These are phyloP conservation scores for Cryptoprocta ferox DNA, from an alignment of 2,797 vertebrate genomes.

Conservation along the genomic window DNA sequence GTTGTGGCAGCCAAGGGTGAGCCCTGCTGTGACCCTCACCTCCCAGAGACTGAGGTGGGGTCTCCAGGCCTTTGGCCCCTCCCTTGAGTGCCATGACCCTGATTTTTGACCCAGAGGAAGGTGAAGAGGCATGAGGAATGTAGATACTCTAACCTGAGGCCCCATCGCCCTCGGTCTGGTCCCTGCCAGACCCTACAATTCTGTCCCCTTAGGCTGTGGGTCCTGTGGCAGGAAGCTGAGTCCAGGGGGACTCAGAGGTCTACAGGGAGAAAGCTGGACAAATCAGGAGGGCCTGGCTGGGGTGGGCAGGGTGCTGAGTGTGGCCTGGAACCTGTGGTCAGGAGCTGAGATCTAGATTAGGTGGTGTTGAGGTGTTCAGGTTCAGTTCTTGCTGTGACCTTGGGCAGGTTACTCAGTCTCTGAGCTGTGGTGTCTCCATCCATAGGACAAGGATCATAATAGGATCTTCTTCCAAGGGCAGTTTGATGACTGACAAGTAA, in stretches of 20 bases:
- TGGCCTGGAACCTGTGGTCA: neutral
- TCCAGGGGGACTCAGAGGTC: neutral
- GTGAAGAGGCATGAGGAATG: neutral
- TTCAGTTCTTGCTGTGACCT: neutral
- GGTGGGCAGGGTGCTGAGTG: neutral
- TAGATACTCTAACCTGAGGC: accelerated
- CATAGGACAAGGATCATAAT: too few species aligned
- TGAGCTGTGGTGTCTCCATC: neutral
- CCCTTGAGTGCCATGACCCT: neutral
- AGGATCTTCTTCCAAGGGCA: neutral
- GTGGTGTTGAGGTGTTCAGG: neutral
- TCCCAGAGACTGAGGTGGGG: neutral
- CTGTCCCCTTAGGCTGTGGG: neutral
- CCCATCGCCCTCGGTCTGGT: neutral
- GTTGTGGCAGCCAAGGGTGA: neutral
- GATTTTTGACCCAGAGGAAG: neutral
- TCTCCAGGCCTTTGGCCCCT: neutral
- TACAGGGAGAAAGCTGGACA: neutral
- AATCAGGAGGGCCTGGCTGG: neutral
- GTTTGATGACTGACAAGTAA: neutral
- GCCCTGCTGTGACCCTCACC: too few species aligned
- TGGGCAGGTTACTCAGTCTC: neutral
- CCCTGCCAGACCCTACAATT: neutral
- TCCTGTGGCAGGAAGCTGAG: neutral
- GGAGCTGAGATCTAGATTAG: neutral